Evolutionary conservation across 1,140 invertebrate species (phyloP).

Genomic region (Pseudomyrmex dendroicus): DNA sequence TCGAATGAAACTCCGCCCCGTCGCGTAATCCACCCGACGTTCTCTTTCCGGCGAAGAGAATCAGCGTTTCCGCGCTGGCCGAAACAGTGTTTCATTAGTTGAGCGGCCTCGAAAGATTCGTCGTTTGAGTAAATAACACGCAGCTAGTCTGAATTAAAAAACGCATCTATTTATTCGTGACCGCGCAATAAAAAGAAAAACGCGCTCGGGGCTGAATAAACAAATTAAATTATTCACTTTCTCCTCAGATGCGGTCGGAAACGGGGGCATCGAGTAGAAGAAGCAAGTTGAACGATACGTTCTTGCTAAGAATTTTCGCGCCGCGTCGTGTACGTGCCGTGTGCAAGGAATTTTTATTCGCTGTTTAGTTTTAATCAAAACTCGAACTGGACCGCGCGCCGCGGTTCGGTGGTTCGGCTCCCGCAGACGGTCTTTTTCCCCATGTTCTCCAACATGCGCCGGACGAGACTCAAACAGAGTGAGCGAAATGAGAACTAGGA

Average conservation of each 20-base stretch:
- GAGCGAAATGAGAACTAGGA: slow-evolving; percentile 44
- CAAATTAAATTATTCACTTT: slow-evolving; percentile 48
- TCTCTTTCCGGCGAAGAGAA: slow-evolving; percentile 17
- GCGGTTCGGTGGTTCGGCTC: neutral
- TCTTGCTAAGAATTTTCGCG: slow-evolving; percentile 28
- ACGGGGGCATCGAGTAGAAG: neutral
- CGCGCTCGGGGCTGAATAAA: slow-evolving; percentile 8
- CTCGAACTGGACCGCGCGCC: neutral
- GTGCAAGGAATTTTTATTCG: slow-evolving; percentile 66
- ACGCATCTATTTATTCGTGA: neutral
- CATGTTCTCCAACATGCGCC: slow-evolving; percentile 17
- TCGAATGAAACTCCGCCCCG: slow-evolving; percentile 28
- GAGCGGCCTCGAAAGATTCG: slow-evolving; percentile 38
- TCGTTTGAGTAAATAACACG: slow-evolving; percentile 36
- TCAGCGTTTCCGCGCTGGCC: neutral
- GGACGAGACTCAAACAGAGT: slow-evolving; percentile 55
- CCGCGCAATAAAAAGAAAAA: neutral
- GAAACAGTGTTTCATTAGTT: slow-evolving; percentile 52
- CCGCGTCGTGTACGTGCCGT: slow-evolving; percentile 38
- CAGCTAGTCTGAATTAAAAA: slow-evolving; percentile 11
- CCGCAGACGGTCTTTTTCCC: slow-evolving; percentile 20
- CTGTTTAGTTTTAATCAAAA: slow-evolving; percentile 75
- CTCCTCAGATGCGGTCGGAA: neutral
- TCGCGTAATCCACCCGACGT: slow-evolving; percentile 10
- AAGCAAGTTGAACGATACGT: neutral